phyloP scores from a whole-genome alignment of 92 coral and sea anemone genomes.

The Hydrozoanthus gracilis region DNA sequence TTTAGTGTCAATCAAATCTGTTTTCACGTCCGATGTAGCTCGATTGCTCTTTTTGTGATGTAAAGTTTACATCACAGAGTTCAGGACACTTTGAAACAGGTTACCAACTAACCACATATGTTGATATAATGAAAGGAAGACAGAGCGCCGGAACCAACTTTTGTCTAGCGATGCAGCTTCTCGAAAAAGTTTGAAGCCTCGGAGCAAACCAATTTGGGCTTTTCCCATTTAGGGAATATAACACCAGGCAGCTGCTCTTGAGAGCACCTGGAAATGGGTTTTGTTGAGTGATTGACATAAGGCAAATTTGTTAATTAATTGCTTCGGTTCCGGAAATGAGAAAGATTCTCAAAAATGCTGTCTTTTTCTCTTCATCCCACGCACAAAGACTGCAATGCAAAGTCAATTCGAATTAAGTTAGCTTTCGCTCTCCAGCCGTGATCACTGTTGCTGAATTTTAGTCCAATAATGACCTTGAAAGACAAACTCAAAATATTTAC shows the following conservation, averaged over 20 bases:
- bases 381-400: slow-evolving; percentile 63
- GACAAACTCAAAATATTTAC: slow-evolving; percentile 64
- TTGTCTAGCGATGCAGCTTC: slow-evolving; percentile 1
- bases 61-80: slow-evolving; percentile 38
- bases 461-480: slow-evolving; percentile 37
- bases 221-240: slow-evolving; percentile 75
- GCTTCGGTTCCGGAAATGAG: slow-evolving; percentile 99
- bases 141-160: not conserved
- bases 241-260: slow-evolving; percentile 90
- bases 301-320: slow-evolving; percentile 99
- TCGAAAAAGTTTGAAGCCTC: slow-evolving; percentile 17
- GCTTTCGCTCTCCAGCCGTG: slow-evolving; percentile 35
- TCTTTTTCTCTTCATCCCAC: slow-evolving; percentile 76
- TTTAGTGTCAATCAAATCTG: slow-evolving; percentile 76
- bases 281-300: slow-evolving; percentile 96
- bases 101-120: slow-evolving; percentile 31
- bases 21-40: slow-evolving; percentile 47
- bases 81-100: slow-evolving; percentile 20
- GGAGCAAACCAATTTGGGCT: slow-evolving; percentile 60
- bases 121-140: not conserved
- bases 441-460: slow-evolving; percentile 28
- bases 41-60: slow-evolving; percentile 87
- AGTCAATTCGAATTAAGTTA: slow-evolving; percentile 42
- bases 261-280: slow-evolving; percentile 92
- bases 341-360: slow-evolving; percentile 87